Evolutionary conservation across 2,888 invertebrate genomes (phyloP).

Genomic region (Plebejus anna): DNA sequence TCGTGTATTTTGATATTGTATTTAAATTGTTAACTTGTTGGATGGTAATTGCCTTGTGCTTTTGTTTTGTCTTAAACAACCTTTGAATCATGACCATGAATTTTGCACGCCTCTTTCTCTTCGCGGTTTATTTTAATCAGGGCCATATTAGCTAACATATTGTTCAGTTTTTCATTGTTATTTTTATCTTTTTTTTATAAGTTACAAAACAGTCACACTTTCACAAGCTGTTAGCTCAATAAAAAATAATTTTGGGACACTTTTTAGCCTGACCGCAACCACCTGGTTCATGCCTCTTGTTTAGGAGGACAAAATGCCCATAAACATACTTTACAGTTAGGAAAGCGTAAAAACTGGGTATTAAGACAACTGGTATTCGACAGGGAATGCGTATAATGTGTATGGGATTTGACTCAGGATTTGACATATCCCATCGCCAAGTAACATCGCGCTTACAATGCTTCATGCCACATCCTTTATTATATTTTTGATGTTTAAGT

Average conservation of each 20-base stretch:
- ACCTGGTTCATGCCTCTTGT: neutral
- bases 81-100: neutral
- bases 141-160: neutral
- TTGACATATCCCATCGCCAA: too few species aligned
- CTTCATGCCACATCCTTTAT: neutral
- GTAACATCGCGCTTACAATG: neutral
- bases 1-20: neutral
- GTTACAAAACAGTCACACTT: neutral
- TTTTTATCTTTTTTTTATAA: neutral
- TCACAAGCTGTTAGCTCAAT: neutral
- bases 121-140: neutral
- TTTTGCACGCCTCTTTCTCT: neutral
- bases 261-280: conserved; percentile 5
- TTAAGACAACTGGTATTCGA: neutral
- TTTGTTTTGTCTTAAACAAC: neutral
- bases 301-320: conserved; percentile 20
- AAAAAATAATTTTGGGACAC: neutral
- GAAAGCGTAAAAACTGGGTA: neutral
- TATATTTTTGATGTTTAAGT: too few species aligned
- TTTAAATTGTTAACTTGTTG: neutral
- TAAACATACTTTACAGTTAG: conserved; percentile 14
- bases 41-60: neutral
- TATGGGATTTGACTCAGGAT: neutral
- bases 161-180: neutral
- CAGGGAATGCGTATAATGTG: neutral